These are phyloP conservation scores for Drosophila ezoana DNA, from an alignment of 2,888 invertebrate species.

Conservation along the genomic window DNA sequence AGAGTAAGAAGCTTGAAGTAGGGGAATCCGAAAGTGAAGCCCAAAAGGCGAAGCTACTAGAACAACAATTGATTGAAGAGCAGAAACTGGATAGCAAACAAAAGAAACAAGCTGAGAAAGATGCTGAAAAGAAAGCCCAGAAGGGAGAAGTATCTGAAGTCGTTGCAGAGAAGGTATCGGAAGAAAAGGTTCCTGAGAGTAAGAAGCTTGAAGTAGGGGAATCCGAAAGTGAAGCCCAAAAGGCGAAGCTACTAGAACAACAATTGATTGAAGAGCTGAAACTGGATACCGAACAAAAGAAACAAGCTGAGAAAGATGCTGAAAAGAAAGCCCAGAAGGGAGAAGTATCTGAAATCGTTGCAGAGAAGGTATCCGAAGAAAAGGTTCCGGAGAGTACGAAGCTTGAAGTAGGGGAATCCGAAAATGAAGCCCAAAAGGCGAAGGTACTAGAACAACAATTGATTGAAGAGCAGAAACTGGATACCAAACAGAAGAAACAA, in stretches of 20 bases:
- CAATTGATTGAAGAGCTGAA: background rate
- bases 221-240: background rate
- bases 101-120: slow-evolving; percentile 26
- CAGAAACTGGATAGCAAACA: slow-evolving; percentile 33
- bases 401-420: background rate
- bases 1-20: slow-evolving; percentile 14
- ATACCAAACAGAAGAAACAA: slow-evolving; percentile 36
- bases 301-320: too few relatives aligned
- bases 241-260: background rate
- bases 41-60: slow-evolving; percentile 26
- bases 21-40: slow-evolving; percentile 36
- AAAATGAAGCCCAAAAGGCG: slow-evolving; percentile 18
- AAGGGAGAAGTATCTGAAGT: slow-evolving; percentile 30
- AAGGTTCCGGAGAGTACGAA: too few relatives aligned
- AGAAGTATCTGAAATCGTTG: too few relatives aligned
- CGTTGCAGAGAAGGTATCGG: slow-evolving; percentile 16
- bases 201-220: background rate
- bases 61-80: slow-evolving; percentile 17
- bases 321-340: too few relatives aligned
- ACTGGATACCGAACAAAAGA: too few relatives aligned
- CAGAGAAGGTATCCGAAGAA: too few relatives aligned
- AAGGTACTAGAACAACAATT: slow-evolving; percentile 18
- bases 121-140: slow-evolving; percentile 2
- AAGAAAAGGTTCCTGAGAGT: background rate
- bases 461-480: slow-evolving; percentile 15